Conservation (phyloP, 1,140 invertebrate genomes). For the Papilio polytes region DNA sequence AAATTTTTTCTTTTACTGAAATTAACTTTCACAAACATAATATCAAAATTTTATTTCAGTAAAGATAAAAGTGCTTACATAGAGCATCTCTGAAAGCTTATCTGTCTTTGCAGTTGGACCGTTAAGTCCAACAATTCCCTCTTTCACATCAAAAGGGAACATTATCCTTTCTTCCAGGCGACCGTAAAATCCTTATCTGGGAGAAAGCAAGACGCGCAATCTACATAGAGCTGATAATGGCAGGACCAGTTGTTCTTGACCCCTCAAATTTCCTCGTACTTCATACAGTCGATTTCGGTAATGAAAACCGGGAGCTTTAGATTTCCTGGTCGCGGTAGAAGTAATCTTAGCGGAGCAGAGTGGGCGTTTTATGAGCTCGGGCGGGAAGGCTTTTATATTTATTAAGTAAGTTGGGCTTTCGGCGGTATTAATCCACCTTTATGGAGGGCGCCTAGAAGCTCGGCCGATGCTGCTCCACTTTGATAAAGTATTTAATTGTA, state of each 20-base stretch:
- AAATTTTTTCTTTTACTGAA: not conserved
- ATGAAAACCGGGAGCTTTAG: slow-evolving; percentile 67
- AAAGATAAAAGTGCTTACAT: slow-evolving; percentile 19
- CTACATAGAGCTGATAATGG: slow-evolving; percentile 82
- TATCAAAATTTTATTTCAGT: slow-evolving; percentile 1
- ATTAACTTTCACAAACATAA: not conserved
- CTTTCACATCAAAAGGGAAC: slow-evolving; percentile 74
- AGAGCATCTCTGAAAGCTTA: slow-evolving; percentile 52
- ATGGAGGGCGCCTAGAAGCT: slow-evolving; percentile 70
- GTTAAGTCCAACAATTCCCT: slow-evolving; percentile 61
- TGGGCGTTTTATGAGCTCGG: slow-evolving; percentile 80
- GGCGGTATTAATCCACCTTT: slow-evolving; percentile 82
- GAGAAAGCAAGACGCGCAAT: slow-evolving; percentile 80
- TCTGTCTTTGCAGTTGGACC: slow-evolving; percentile 59
- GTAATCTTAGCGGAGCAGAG: slow-evolving; percentile 78
- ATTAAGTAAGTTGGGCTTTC: slow-evolving; percentile 83
- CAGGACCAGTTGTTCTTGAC: slow-evolving; percentile 60
- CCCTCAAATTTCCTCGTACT: slow-evolving; percentile 53
- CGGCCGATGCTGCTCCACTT: slow-evolving; percentile 44
- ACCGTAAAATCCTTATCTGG: slow-evolving; percentile 78
- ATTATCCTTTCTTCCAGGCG: slow-evolving; percentile 80
- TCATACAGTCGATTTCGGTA: slow-evolving; percentile 49
- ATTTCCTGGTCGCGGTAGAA: slow-evolving; percentile 72
- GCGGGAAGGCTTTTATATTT: slow-evolving; percentile 83
- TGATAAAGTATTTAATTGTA: slow-evolving; percentile 31